Percentiles rank a stretch among this genome's conserved stretches.
Conservation (phyloP, 2,113 vertebrate genomes). For the Muntiacus muntjak region DNA sequence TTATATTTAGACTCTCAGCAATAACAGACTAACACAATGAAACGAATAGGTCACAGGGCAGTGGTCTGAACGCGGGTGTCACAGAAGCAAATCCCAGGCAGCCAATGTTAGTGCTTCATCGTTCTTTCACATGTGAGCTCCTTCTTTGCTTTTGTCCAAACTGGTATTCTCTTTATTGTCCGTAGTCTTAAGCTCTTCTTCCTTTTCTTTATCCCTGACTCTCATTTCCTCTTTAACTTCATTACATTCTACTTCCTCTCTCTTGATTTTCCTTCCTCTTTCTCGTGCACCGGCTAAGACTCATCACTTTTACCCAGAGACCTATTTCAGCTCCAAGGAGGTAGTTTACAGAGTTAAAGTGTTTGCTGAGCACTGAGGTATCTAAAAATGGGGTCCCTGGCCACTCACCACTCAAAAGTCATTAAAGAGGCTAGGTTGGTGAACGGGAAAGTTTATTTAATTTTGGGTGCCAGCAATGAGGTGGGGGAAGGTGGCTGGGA, state of each 20-base stretch:
- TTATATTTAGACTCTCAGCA: neutral
- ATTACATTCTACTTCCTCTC: neutral
- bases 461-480: neutral
- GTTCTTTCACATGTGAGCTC: neutral
- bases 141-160: neutral
- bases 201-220: neutral
- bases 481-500: neutral
- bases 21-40: neutral
- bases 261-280: neutral
- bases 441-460: neutral
- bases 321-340: neutral
- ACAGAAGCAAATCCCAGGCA: neutral
- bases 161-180: neutral
- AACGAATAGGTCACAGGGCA: neutral
- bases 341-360: neutral
- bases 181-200: neutral
- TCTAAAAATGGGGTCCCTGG: neutral
- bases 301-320: neutral
- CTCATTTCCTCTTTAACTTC: neutral
- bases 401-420: neutral
- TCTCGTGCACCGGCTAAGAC: neutral
- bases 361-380: neutral
- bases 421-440: neutral
- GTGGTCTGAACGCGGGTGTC: neutral
- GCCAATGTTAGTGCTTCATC: neutral